These are phyloP conservation scores for Rhizoglyphus robini DNA, from an alignment of 1,140 invertebrate genomes.

Conservation along the genomic window DNA sequence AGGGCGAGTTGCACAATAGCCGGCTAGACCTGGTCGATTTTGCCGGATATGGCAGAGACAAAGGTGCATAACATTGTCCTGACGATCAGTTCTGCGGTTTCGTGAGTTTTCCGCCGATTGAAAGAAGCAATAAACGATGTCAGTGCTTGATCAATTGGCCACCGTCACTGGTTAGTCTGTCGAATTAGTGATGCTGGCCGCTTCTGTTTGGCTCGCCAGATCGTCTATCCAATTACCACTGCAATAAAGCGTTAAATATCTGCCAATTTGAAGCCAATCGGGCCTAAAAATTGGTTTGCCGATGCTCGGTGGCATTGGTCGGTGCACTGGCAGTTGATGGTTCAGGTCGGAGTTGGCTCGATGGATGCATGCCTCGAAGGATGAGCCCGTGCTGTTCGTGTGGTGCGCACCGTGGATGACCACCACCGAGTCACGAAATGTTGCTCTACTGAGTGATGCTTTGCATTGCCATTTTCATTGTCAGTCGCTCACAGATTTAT, in stretches of 20 bases:
- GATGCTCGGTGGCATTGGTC: no score
- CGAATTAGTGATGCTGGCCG: background rate
- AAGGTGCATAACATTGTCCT: background rate
- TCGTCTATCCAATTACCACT: background rate
- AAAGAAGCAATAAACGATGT: background rate
- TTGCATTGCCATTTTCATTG: background rate
- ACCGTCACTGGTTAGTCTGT: background rate
- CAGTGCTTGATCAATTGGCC: background rate
- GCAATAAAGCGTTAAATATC: slow-evolving; percentile 12
- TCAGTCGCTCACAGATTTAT: background rate
- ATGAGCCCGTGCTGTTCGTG: no score
- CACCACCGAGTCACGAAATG: no score
- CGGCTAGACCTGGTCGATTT: background rate
- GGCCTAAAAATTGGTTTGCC: no score
- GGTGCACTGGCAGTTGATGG: no score
- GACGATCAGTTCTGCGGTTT: background rate
- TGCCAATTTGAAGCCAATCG: slow-evolving; percentile 1
- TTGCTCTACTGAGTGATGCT: background rate
- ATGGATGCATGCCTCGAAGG: no score
- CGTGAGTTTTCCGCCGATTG: background rate
- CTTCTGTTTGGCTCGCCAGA: background rate
- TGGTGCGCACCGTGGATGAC: no score
- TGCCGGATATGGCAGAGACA: background rate
- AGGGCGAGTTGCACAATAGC: background rate
- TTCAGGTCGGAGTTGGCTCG: no score